Evolutionary conservation across 37 sponge, comb jelly and placozoan species (phyloP), one percentile per base, ranked within the genome.

Genomic region (Tethya wilhelma): DNA sequence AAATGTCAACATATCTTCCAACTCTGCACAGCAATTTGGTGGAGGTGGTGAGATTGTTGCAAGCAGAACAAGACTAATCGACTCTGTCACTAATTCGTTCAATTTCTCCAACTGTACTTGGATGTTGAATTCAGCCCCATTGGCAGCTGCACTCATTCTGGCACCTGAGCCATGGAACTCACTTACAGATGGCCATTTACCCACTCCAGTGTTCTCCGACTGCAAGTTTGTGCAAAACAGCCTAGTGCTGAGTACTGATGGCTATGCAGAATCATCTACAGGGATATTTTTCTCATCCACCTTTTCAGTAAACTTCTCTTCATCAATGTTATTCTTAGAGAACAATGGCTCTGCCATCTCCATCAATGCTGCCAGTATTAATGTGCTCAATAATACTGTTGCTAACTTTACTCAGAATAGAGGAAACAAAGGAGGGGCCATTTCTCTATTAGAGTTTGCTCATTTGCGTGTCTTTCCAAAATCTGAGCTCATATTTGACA

Each of bases 131-230:
- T 1, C 1, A 36, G 79, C 79, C 34, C 58, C 30, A 2, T 12
- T 79, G 32, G 69, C 55, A 31, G 79, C 79, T 19, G 79, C 69
- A 32, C 60, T 79, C 7, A 58, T 26, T 43, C 56, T 79, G 26
- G 66, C 19, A 25, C 79, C 67, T 30, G 69, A 79, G 12, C 69
- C 66, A 30, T 79, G 65, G 67, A 56, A 56, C 28, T 29, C 44
- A 11, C 44, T 67, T 28, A 26, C 34, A 31, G 58, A 64, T 49
- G 79, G 79, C 2, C 56, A 49, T 44, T 40, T 79, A 12, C 79
- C 79, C 17, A 36, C 22, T 17, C 79, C 79, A 22, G 2, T 31
- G 22, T 67, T 79, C n/a, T 11, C 9, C 26, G 39, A 67, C 38
- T 67, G 69, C 37, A 17, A 6, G 5, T 79, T 79, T 31, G 29